A percentile compares a stretch with the other conserved stretches of the same genome.
Conservation (phyloP, 2,797 vertebrate species). For the Toxotes lorentzi region DNA sequence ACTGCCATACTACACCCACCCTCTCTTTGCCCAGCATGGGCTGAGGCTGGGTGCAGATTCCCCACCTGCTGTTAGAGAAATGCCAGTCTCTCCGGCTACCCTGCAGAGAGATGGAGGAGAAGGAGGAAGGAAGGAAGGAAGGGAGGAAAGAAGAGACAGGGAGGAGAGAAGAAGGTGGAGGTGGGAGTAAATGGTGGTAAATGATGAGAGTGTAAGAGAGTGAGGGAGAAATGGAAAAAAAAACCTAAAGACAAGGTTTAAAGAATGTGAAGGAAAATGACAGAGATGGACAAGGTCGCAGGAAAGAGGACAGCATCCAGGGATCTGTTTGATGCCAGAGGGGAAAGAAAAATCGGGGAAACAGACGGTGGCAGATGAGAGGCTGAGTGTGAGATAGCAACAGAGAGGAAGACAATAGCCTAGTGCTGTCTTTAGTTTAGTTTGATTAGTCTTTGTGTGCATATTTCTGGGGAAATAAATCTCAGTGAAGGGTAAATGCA, state of each 20-base stretch:
- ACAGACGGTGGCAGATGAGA: conserved; percentile 20
- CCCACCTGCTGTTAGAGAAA: conserved; percentile 80
- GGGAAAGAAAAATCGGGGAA: conserved; percentile 6
- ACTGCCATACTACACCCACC: conserved; percentile 51
- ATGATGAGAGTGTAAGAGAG: not conserved
- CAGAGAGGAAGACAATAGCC: not conserved
- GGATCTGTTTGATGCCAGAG: conserved; percentile 36
- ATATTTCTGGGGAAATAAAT: conserved; percentile 23
- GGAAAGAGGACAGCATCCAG: not conserved
- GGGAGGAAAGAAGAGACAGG: not conserved
- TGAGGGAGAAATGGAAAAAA: not conserved
- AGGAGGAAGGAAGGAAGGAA: conserved; percentile 13
- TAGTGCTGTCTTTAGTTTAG: conserved; percentile 9
- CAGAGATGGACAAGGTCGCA: conserved; percentile 34
- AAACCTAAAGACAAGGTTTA: not conserved
- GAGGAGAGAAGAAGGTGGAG: not conserved
- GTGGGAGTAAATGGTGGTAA: not conserved
- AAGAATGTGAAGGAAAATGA: conserved; percentile 2
- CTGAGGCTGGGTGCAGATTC: conserved; percentile 67
- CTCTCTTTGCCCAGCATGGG: conserved; percentile 71
- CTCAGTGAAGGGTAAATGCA: conserved; percentile 46
- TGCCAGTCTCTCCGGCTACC: conserved; percentile 78
- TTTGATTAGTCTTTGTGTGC: conserved; percentile 33
- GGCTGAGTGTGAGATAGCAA: not conserved
- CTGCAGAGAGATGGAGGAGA: conserved; percentile 70